Evolutionary conservation across 1,140 invertebrate species (phyloP), one percentile per base, ranked within the genome.

Genomic region (Apis dorsata): DNA sequence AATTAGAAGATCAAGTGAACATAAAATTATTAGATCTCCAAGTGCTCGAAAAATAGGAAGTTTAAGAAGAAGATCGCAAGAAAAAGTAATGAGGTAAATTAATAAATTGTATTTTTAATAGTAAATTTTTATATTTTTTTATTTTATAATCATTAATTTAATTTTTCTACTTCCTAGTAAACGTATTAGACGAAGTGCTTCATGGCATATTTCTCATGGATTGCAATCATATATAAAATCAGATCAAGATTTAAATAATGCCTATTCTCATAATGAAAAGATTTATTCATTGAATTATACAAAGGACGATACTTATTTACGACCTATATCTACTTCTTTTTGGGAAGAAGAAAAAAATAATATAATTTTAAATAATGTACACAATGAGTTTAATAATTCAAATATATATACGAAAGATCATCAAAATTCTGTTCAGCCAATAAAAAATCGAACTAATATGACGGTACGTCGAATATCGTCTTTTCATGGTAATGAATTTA

Each of bases 21-120:
- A 95, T 55, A 96, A 96, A 91, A 95, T 97, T 24, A 97, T 97
- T 85, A 93, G 97, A 87, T 97, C 97, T 5, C 97, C 97, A 2
- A 97, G 97, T 91, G 97, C 96, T 44, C 94, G 97, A 59, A 97
- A 97, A 94, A 97, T 97, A 82, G 97, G 97, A 44, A 96, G 94
- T 44, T 95, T 97, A 69, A 93, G 96, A 90, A 94, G 96, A 62
- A 92, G 96, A 71, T 97, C 96, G 0, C 94, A 94, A 88, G 96
- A 96, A 81, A 93, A 91, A 85, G 72, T 86, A 34, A 71, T 87
- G n/a, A 89, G 91, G 92, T 93, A 90, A 86, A 62, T 24, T 24
- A 24, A 24, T 72, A 59, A 13, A 70, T 70, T 59, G 24, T 69
- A 13, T 19, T 68, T 21, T 34, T 49, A n/a, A 69, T 62, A 68